phyloP scores from a whole-genome alignment of 2,888 invertebrate species.

The Cerceris rybyensis region DNA sequence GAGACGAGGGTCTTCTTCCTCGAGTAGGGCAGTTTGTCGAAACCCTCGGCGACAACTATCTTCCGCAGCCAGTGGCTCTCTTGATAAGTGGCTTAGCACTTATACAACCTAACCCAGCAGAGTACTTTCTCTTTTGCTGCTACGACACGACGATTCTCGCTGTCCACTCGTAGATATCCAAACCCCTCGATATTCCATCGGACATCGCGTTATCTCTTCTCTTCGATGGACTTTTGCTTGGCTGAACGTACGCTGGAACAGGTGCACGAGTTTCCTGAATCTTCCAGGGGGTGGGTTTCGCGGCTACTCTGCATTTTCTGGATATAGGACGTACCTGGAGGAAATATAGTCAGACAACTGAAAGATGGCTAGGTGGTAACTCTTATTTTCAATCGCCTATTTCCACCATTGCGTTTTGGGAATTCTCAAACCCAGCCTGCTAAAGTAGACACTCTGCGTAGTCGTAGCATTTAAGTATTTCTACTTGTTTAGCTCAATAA shows the following conservation, averaged over 20 bases:
- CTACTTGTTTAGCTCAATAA: too few species aligned
- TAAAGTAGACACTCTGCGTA: too few species aligned
- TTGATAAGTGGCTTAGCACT: conserved; percentile 71
- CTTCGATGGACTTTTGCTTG: too few species aligned
- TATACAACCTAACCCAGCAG: neutral
- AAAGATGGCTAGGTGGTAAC: too few species aligned
- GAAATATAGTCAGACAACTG: too few species aligned
- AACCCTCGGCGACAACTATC: conserved; percentile 65
- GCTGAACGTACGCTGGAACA: neutral
- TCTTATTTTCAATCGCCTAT: too few species aligned
- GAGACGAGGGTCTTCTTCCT: conserved; percentile 49
- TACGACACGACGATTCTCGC: conserved; percentile 1
- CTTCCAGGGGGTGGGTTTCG: neutral
- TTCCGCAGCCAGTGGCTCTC: conserved; percentile 56
- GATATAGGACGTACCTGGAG: neutral
- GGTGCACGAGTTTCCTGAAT: neutral
- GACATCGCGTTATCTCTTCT: conserved; percentile 22
- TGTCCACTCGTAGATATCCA: conserved; percentile 29
- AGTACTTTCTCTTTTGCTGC: conserved; percentile 17
- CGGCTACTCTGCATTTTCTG: neutral
- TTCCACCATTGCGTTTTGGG: too few species aligned
- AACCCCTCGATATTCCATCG: conserved; percentile 30
- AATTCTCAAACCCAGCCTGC: too few species aligned
- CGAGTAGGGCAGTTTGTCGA: conserved; percentile 66
- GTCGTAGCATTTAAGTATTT: too few species aligned